Evolutionary conservation across 2,113 vertebrate species (phyloP), one percentile per base, ranked within the genome.

Genomic region (Neopipo cinnamomea): DNA sequence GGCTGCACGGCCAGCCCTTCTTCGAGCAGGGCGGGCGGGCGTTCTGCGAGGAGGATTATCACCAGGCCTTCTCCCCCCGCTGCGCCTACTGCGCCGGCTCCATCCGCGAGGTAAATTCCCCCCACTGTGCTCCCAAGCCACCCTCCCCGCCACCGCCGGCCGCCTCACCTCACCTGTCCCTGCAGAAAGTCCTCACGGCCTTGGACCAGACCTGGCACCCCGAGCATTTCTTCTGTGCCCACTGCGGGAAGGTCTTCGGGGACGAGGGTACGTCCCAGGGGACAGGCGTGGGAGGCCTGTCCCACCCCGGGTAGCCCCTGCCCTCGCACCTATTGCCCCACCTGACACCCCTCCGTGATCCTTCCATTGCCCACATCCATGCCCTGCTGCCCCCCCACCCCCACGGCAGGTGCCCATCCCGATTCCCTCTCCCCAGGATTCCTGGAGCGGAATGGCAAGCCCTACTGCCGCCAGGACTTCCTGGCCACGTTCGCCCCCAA

Each of bases 131-230:
- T 4, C 33, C 1, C 30, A 1, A 0, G 0, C 25, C 28, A 2
- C 2, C 8, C 35, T n/a, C n/a, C 6, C n/a, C 0, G 0, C 31
- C 4, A 0, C 33, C 47, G 1, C 27, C 2, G 0, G 15, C 21
- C 2, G 0, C 33, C 53, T 93, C 61, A 95, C n/a, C 58, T 72
- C 1, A 0, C 20, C 50, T 92, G 39, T 63, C 75, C 88, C 90
- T 78, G 31, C 97, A 99, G 99, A 99, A 98, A 96, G 98, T 99
- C 91, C 93, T 99, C 96, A 99, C 98, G 1, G 99, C 99, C 7
- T 96, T 99, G 98, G 97, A 99, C 95, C 97, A 98, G 93, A 99
- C 98, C 19, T 99, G 99, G 99, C 99, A 99, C 89, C 99, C 99
- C 0, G 99, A 99, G 82, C 99, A 99, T 93, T 99, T 99, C 97